A percentile compares a stretch with the other conserved stretches of the same genome.
Conservation (phyloP, 2,888 invertebrate genomes). For the Pandemis cinnamomeana region DNA sequence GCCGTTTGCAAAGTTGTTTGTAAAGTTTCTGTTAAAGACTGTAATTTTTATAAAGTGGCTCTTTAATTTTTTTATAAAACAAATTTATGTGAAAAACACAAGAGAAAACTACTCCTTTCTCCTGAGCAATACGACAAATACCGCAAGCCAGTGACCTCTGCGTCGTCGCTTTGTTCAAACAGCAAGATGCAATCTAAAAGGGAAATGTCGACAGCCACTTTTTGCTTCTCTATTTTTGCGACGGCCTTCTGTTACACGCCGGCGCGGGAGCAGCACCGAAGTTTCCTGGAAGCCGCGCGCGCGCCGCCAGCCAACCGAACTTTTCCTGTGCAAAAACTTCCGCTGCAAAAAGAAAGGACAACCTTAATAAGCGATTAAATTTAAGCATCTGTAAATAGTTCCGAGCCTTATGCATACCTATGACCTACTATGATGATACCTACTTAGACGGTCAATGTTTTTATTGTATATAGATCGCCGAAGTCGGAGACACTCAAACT, state of each 20-base stretch:
- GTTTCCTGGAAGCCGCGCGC: slow-evolving; percentile 18
- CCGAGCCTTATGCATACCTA: too few relatives aligned
- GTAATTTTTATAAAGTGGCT: too few relatives aligned
- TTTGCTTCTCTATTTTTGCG: slow-evolving; percentile 19
- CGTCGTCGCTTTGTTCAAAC: neutral
- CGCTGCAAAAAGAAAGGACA: neutral
- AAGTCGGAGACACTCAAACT: too few relatives aligned
- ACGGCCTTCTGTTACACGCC: neutral
- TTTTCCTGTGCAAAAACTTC: slow-evolving; percentile 22
- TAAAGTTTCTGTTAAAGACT: too few relatives aligned
- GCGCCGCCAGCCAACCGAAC: neutral
- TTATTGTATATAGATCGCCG: too few relatives aligned
- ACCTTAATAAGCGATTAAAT: too few relatives aligned
- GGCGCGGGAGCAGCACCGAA: neutral
- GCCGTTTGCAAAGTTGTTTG: too few relatives aligned
- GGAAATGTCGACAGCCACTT: slow-evolving; percentile 30
- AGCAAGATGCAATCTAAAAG: slow-evolving; percentile 22
- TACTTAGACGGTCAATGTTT: too few relatives aligned
- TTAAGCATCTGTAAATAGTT: too few relatives aligned
- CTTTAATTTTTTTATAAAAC: too few relatives aligned
- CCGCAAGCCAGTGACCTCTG: neutral
- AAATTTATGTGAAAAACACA: neutral
- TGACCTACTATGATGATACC: too few relatives aligned
- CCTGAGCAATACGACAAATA: neutral
- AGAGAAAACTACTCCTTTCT: neutral